A percentile compares a stretch with the other conserved stretches of the same genome.
Conservation (phyloP, 1,140 invertebrate species). For the Galendromus occidentalis region DNA sequence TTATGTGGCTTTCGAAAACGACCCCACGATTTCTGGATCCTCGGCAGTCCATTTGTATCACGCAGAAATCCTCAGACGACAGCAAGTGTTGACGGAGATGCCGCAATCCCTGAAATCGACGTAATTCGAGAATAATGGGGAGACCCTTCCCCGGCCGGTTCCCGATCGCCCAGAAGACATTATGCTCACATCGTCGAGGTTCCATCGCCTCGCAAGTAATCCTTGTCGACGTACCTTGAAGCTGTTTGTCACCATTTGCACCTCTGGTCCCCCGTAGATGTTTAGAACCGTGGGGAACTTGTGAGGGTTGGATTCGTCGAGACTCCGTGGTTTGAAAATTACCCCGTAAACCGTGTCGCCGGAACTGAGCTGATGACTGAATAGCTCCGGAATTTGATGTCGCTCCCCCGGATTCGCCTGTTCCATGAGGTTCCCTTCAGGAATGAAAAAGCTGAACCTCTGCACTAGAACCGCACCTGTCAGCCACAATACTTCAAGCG, state of each 20-base stretch:
- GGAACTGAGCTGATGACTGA: slow-evolving; percentile 43
- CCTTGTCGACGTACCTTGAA: slow-evolving; percentile 46
- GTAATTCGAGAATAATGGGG: neutral
- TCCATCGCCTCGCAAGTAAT: neutral
- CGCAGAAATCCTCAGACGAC: slow-evolving; percentile 85
- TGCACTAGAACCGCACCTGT: neutral
- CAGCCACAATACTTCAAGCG: too few species aligned
- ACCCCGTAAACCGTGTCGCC: slow-evolving; percentile 65
- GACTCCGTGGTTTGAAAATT: slow-evolving; percentile 59
- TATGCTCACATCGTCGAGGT: neutral
- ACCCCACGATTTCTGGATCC: slow-evolving; percentile 81
- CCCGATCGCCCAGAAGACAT: neutral
- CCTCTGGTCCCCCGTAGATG: slow-evolving; percentile 92
- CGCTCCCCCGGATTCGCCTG: slow-evolving; percentile 14
- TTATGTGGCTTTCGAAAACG: slow-evolving; percentile 70
- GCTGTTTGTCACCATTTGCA: slow-evolving; percentile 86
- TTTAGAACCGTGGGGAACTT: slow-evolving; percentile 87
- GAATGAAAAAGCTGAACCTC: neutral
- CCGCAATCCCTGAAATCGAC: slow-evolving; percentile 52
- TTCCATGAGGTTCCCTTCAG: slow-evolving; percentile 6
- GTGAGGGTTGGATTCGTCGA: slow-evolving; percentile 43
- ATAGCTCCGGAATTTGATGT: slow-evolving; percentile 40
- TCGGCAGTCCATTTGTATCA: slow-evolving; percentile 80
- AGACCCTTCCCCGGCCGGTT: too few species aligned
- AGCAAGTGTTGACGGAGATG: slow-evolving; percentile 83